Base-by-base conservation (phyloP, 1,140 invertebrate species). In the Calliopsis andreniformis region DNA sequence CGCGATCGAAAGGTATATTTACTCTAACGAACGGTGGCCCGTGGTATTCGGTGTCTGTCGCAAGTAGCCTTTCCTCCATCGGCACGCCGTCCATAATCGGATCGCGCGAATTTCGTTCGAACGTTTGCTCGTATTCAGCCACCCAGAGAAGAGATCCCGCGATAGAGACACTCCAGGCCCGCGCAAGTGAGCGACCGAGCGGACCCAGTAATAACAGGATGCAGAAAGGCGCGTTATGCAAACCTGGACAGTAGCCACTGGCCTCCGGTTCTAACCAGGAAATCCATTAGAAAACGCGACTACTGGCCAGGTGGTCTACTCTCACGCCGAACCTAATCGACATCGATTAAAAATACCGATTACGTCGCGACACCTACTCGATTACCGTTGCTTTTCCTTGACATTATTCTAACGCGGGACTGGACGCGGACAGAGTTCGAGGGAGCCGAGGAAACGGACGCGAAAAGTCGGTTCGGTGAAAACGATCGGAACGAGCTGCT, bases 151-250 rank as follows among this genome's bases (percentile, higher is more conserved):
- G n/a, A 49, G 47, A 70, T 70, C 39, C 18, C 39, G 42, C 39
- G 42, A n/a, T n/a, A n/a, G n/a, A n/a, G n/a, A n/a, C n/a, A n/a
- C n/a, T n/a, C n/a, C n/a, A n/a, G n/a, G 14, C 3, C 20, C 28
- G 59, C 28, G n/a, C 35, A 47, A 20, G 28, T 12, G 20, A 45
- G 12, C 45, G 53, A 28, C 8, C 58, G n/a, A 20, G 18, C 53
- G 51, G 32, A 1, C 20, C 32, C 16, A 47, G 51, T 56, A 77
- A 77, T 62, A 59, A 81, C 47, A 53, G 67, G 47, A 76, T 43
- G 61, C 47, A 59, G 62, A 35, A 53, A 42, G 4, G 8, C n/a
- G 64, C 76, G 80, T 83, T 83, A 83, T 83, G 82, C 82, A 83
- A 83, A 84, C 73, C 25, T 18, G 1, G 14, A 47, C 30, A 10